Evolutionary conservation across 2,888 invertebrate genomes (phyloP).

Genomic region (Bombylius discolor): DNA sequence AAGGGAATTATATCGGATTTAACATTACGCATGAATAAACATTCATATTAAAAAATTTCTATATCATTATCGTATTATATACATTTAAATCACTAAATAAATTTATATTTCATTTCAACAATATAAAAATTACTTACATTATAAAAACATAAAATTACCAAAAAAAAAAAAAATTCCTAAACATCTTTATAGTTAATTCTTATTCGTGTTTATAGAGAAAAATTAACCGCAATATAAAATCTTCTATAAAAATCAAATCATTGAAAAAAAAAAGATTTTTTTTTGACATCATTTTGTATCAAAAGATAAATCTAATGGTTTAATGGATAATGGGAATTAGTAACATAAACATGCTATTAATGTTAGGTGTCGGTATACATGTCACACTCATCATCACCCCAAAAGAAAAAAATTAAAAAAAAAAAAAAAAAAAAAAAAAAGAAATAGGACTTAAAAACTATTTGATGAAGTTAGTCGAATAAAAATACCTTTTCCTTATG

Average conservation of each 20-base stretch:
- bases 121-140: too few relatives aligned
- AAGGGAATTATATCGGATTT: constrained; percentile 10
- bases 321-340: neutral
- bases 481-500: too few relatives aligned
- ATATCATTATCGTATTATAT: neutral
- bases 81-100: too few relatives aligned
- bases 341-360: neutral
- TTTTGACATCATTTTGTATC: neutral
- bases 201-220: neutral
- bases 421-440: too few relatives aligned
- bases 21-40: constrained; percentile 5
- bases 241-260: neutral
- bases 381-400: too few relatives aligned
- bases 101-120: too few relatives aligned
- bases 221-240: neutral
- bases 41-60: constrained; percentile 7
- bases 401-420: too few relatives aligned
- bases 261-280: neutral
- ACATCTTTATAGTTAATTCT: too few relatives aligned
- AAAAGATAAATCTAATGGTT: neutral
- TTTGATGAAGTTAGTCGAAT: too few relatives aligned
- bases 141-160: too few relatives aligned
- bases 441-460: too few relatives aligned
- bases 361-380: neutral
- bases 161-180: too few relatives aligned